These are phyloP conservation scores for Drosophila takahashii DNA, from an alignment of 1,140 invertebrate genomes.

Conservation along the genomic window DNA sequence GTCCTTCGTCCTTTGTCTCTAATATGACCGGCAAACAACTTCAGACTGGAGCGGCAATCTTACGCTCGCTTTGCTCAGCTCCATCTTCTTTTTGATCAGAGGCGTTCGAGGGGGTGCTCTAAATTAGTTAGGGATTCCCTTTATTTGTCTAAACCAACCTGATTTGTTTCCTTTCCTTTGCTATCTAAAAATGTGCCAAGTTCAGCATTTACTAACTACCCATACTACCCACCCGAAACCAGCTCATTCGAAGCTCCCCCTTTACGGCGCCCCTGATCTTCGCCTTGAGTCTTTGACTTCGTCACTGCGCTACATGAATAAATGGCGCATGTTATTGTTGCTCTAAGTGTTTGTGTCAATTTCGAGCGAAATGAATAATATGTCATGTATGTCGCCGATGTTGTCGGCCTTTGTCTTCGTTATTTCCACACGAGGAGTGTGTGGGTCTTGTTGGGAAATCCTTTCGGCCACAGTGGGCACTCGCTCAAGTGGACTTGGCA, in stretches of 20 bases:
- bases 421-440: conserved; percentile 37
- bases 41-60: conserved; percentile 44
- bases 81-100: not conserved
- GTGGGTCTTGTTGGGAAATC: conserved; percentile 2
- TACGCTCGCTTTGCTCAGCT: conserved; percentile 9
- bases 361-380: conserved; percentile 73
- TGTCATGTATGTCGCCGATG: conserved; percentile 58
- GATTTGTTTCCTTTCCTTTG: too few relatives aligned
- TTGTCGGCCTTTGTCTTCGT: conserved; percentile 62
- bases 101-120: not conserved
- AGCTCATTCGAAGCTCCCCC: not conserved
- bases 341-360: conserved; percentile 71
- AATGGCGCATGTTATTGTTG: conserved; percentile 70
- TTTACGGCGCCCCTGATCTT: not conserved
- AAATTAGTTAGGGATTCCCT: too few relatives aligned
- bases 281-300: not conserved
- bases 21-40: conserved; percentile 54
- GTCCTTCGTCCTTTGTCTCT: conserved; percentile 50
- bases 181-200: too few relatives aligned
- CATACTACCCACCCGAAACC: not conserved
- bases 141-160: too few relatives aligned
- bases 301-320: conserved; percentile 54
- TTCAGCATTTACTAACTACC: not conserved
- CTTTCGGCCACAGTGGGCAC: conserved; percentile 36
- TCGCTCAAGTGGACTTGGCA: conserved; percentile 18